Evolutionary conservation across 2,888 invertebrate species (phyloP).

Genomic region (Limnephilus marmoratus): DNA sequence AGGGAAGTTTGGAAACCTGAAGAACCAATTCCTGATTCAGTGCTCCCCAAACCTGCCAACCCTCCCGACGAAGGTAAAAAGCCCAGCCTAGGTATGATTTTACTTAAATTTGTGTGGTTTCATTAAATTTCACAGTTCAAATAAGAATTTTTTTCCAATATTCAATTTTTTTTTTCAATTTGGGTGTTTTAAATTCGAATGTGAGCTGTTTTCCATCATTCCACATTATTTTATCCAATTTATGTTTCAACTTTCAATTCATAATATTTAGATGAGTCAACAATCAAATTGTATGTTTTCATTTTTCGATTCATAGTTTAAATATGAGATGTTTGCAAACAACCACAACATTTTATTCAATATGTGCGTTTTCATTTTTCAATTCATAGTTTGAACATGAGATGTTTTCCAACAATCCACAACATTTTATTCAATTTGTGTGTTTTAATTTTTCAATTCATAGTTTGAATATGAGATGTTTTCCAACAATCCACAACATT

Average conservation of each 20-base stretch:
- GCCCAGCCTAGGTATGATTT: not conserved
- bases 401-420: not conserved
- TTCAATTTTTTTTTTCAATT: not conserved
- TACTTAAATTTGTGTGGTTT: not conserved
- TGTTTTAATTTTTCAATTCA: not conserved
- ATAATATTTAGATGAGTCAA: too few species aligned
- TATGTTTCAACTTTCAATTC: too few species aligned
- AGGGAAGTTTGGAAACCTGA: constrained; percentile 63
- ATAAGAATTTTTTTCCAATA: not conserved
- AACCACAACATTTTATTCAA: not conserved
- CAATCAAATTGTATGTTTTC: not conserved
- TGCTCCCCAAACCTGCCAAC: constrained; percentile 61
- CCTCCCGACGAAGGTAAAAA: constrained; percentile 36
- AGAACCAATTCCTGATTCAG: constrained; percentile 25
- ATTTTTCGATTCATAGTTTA: not conserved
- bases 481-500: not conserved
- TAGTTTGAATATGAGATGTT: not conserved
- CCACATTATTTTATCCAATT: not conserved
- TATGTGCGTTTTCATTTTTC: not conserved
- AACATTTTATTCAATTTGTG: not conserved
- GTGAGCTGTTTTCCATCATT: too few species aligned
- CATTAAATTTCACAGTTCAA: not conserved
- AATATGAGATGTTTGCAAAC: not conserved
- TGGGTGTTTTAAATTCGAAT: too few species aligned
- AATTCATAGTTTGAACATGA: too few species aligned